phyloP scores from a whole-genome alignment of 2,797 vertebrate species.

The Champsocephalus esox region DNA sequence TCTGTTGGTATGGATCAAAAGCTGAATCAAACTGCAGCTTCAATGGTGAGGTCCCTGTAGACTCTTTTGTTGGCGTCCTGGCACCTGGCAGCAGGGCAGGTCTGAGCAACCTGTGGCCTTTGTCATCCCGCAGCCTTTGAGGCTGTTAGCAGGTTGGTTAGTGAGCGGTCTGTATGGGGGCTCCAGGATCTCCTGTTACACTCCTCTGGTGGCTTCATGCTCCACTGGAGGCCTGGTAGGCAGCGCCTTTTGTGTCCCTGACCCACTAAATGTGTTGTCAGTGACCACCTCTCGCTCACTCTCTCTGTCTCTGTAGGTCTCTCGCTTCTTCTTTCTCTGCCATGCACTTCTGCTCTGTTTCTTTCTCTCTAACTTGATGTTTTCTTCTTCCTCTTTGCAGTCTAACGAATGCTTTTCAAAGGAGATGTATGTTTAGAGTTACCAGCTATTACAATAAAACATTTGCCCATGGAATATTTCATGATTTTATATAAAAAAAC shows the following conservation, averaged over 20 bases:
- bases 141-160: constrained; percentile 67
- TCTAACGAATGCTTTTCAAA: constrained; percentile 19
- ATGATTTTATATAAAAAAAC: neutral
- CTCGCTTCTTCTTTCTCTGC: constrained; percentile 47
- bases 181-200: constrained; percentile 83
- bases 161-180: constrained; percentile 73
- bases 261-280: constrained; percentile 85
- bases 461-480: neutral
- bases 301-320: constrained; percentile 57
- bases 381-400: constrained; percentile 8
- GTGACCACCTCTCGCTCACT: constrained; percentile 69
- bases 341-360: constrained; percentile 33
- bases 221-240: constrained; percentile 85
- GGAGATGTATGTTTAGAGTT: constrained; percentile 16
- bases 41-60: constrained; percentile 35
- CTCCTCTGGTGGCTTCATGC: constrained; percentile 82
- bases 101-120: constrained; percentile 74
- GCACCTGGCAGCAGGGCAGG: constrained; percentile 75
- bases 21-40: constrained; percentile 52
- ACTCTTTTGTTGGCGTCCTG: constrained; percentile 69
- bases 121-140: constrained; percentile 68
- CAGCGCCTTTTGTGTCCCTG: constrained; percentile 84
- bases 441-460: neutral
- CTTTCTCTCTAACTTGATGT: constrained; percentile 1
- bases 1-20: constrained; percentile 56